Evolutionary conservation across 2,113 vertebrate species (phyloP).

Genomic region (Alligator mississippiensis): DNA sequence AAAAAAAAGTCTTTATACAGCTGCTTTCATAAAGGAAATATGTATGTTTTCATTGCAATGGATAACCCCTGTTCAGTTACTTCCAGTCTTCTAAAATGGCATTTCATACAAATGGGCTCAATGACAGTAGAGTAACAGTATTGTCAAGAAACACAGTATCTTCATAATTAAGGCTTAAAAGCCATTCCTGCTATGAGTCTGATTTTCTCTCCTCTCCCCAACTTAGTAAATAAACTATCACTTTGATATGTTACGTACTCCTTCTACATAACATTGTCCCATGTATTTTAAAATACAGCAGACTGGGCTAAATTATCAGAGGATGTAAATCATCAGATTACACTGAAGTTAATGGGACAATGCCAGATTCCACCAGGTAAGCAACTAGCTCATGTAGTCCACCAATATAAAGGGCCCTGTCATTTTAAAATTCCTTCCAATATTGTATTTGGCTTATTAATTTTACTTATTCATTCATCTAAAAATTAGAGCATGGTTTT

Average conservation of each 20-base stretch:
- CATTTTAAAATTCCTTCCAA: neutral
- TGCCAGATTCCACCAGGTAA: neutral
- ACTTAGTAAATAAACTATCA: neutral
- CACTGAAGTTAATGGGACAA: neutral
- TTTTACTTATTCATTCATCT: neutral
- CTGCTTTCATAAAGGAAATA: rapidly evolving
- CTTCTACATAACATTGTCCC: neutral
- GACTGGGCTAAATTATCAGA: neutral
- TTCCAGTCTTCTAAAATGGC: neutral
- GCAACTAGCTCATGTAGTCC: neutral
- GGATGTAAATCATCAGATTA: rapidly evolving
- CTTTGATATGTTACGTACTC: neutral
- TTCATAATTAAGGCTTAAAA: neutral
- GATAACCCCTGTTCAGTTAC: neutral
- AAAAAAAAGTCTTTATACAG: neutral
- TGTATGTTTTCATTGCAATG: neutral
- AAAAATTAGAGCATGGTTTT: neutral
- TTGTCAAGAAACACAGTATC: neutral
- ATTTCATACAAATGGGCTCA: rapidly evolving
- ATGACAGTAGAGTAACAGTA: neutral
- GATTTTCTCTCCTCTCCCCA: neutral
- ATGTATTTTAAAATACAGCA: neutral
- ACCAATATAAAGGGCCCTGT: neutral
- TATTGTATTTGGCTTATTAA: rapidly evolving
- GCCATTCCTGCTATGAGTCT: neutral